Evolutionary conservation across 2,888 invertebrate species (phyloP).

Genomic region (Prosapia bicincta): DNA sequence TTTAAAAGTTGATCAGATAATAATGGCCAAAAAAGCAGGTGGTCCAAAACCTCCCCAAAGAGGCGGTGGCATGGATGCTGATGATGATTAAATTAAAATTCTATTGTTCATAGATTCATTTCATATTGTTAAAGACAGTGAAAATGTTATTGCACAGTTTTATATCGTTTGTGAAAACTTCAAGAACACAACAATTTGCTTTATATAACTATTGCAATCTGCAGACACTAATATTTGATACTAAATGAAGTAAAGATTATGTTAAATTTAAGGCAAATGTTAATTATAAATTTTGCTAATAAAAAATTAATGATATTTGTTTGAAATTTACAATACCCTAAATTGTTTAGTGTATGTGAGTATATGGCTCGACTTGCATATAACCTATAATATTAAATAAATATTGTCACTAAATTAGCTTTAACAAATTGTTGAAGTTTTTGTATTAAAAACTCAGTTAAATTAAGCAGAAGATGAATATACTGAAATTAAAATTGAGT

Average conservation of each 20-base stretch:
- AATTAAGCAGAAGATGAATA: too few relatives aligned
- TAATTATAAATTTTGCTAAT: neutral
- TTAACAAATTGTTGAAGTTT: too few relatives aligned
- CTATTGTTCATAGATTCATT: neutral
- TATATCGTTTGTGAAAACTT: neutral
- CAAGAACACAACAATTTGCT: neutral
- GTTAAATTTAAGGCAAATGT: neutral
- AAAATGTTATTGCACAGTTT: neutral
- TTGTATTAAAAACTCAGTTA: too few relatives aligned
- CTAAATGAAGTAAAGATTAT: neutral
- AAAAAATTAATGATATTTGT: neutral
- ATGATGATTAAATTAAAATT: constrained; percentile 56
- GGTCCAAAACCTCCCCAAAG: constrained; percentile 78
- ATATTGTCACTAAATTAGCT: too few relatives aligned
- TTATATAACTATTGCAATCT: neutral
- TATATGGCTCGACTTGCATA: too few relatives aligned
- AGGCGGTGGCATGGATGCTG: constrained; percentile 53
- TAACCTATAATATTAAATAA: too few relatives aligned
- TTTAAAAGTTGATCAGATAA: constrained; percentile 93
- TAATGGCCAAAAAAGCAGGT: constrained; percentile 96
- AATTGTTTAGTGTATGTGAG: too few relatives aligned
- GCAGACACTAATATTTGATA: neutral
- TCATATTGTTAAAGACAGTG: neutral
- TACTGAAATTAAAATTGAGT: too few relatives aligned
- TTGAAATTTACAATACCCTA: too few relatives aligned